These are phyloP conservation scores for Mastomys natalensis DNA, from an alignment of 2,113 vertebrate genomes.

Conservation along the genomic window DNA sequence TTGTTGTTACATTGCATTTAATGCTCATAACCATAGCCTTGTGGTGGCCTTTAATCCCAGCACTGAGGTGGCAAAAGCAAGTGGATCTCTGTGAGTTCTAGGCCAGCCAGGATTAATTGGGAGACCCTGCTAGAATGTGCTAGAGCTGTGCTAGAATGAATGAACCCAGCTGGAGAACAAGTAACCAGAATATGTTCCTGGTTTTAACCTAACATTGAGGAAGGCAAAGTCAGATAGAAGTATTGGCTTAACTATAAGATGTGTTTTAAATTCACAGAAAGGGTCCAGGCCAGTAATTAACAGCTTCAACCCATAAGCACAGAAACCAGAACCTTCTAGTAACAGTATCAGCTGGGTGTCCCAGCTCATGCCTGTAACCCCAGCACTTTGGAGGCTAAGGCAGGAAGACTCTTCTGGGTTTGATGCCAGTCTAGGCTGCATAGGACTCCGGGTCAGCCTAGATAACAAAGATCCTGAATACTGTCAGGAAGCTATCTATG, in stretches of 20 bases:
- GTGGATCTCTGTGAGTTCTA: not conserved
- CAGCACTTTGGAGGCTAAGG: not conserved
- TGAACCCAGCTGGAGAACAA: not conserved
- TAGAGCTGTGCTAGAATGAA: not conserved
- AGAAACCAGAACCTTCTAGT: constrained; percentile 66
- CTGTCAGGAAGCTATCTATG: constrained; percentile 61
- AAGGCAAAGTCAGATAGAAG: not conserved
- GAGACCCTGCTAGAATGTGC: no score
- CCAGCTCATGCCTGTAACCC: not conserved
- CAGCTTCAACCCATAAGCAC: not conserved
- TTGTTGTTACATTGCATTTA: constrained; percentile 1
- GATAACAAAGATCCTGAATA: not conserved
- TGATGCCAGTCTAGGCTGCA: not conserved
- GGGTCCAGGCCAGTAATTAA: constrained; percentile 32
- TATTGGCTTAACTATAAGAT: not conserved
- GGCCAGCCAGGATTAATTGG: not conserved
- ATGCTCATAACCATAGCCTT: not conserved
- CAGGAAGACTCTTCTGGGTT: not conserved
- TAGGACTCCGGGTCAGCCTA: not conserved
- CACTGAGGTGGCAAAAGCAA: not conserved
- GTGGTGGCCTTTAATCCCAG: not conserved
- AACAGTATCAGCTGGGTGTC: not conserved
- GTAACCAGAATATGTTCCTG: constrained; percentile 15
- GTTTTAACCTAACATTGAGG: not conserved
- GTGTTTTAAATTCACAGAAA: not conserved